phyloP scores from a whole-genome alignment of 2,888 invertebrate species.

The Polylopha cassiicola region DNA sequence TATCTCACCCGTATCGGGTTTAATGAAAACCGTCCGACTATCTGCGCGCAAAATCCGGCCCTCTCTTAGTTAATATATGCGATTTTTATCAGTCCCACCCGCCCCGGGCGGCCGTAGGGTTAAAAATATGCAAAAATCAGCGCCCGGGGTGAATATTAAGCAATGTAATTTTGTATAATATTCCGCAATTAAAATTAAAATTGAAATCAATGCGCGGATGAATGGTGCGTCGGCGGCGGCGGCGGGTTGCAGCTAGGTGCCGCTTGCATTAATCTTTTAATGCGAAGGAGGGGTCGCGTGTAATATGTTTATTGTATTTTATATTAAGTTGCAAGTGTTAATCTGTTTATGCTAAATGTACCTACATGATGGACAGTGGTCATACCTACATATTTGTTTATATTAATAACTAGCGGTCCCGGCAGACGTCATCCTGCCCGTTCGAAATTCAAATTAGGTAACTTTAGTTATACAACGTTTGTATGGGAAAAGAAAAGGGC shows the following conservation, averaged over 20 bases:
- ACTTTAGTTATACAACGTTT: no score
- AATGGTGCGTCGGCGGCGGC: slow-evolving; percentile 34
- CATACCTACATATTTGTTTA: no score
- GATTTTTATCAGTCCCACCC: slow-evolving; percentile 59
- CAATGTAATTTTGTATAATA: slow-evolving; percentile 76
- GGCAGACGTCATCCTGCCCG: no score
- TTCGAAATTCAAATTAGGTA: no score
- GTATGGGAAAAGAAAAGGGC: no score
- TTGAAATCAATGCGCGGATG: slow-evolving; percentile 76
- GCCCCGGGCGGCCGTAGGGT: slow-evolving; percentile 45
- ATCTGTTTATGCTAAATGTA: no score
- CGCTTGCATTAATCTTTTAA: slow-evolving; percentile 35
- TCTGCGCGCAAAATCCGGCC: slow-evolving; percentile 45
- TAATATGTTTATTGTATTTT: not conserved
- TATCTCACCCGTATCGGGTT: slow-evolving; percentile 57
- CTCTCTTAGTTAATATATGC: slow-evolving; percentile 60
- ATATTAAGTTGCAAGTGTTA: not conserved
- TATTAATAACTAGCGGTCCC: no score
- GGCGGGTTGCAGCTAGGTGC: slow-evolving; percentile 23
- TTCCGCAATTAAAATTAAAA: slow-evolving; percentile 78
- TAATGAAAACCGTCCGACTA: slow-evolving; percentile 61
- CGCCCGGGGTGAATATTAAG: slow-evolving; percentile 73
- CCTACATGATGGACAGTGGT: no score
- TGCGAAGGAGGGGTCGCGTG: slow-evolving; percentile 32
- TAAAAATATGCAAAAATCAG: slow-evolving; percentile 75